Evolutionary conservation across 2,888 invertebrate species (phyloP).

Genomic region (Drosophila mimica): DNA sequence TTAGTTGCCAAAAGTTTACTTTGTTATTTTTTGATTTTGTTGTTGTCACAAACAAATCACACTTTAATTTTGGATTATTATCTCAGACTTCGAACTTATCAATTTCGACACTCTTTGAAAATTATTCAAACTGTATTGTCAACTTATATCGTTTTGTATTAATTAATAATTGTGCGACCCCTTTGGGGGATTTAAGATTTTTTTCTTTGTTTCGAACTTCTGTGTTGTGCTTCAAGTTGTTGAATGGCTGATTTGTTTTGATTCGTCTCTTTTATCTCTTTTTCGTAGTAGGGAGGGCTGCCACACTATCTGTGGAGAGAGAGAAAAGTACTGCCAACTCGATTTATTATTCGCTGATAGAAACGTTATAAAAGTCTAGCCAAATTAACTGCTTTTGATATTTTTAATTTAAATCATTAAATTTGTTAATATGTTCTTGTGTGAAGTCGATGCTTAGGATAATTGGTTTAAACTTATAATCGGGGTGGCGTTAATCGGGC

Average conservation of each 20-base stretch:
- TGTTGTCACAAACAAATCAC: slow-evolving; percentile 23
- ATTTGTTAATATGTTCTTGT: background rate
- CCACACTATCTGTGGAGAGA: slow-evolving; percentile 21
- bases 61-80: slow-evolving; percentile 65
- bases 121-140: slow-evolving; percentile 9
- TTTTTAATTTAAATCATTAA: background rate
- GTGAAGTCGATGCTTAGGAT: background rate
- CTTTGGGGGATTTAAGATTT: slow-evolving; percentile 29
- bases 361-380: background rate
- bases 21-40: slow-evolving; percentile 27
- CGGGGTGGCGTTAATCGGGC: background rate
- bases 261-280: slow-evolving; percentile 52
- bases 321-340: slow-evolving; percentile 12
- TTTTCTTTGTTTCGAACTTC: slow-evolving; percentile 37
- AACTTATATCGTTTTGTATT: slow-evolving; percentile 17
- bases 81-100: slow-evolving; percentile 38
- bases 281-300: slow-evolving; percentile 38
- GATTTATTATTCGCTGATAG: background rate
- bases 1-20: slow-evolving; percentile 64
- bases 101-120: slow-evolving; percentile 32
- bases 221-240: slow-evolving; percentile 53
- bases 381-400: background rate
- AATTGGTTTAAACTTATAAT: background rate
- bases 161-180: slow-evolving; percentile 40
- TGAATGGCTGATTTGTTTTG: slow-evolving; percentile 59